Percentiles rank a stretch among this genome's conserved stretches.
Conservation (phyloP, 2,113 vertebrate genomes). For the Caretta caretta region DNA sequence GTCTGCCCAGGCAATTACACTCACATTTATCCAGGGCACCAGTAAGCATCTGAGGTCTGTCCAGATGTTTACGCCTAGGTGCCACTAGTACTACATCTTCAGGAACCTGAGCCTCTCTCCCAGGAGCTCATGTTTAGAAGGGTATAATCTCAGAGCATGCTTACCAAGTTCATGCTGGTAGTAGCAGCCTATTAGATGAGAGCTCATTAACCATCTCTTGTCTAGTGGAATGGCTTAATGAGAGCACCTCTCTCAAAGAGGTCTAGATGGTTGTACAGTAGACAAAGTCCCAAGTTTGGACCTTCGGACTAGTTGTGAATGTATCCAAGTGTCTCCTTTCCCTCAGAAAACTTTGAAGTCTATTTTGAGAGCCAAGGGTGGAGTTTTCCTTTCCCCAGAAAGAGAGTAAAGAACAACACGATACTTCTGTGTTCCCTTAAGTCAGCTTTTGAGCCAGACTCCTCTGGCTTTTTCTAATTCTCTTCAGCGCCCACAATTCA, state of each 20-base stretch:
- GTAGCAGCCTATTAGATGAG: background rate
- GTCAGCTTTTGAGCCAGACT: rapidly evolving
- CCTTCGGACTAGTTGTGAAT: background rate
- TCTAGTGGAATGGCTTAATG: background rate
- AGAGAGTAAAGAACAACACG: background rate
- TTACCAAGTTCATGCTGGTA: background rate
- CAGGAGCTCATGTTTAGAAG: background rate
- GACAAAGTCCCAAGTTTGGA: background rate
- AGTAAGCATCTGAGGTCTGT: background rate
- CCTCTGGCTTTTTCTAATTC: background rate
- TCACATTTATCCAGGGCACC: background rate
- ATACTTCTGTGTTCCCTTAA: background rate
- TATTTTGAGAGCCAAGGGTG: background rate
- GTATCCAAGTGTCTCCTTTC: background rate
- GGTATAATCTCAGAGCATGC: background rate
- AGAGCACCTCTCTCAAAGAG: background rate
- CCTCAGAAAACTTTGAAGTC: background rate
- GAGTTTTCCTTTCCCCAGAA: background rate
- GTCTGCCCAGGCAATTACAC: background rate
- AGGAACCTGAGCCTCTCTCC: background rate
- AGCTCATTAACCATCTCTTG: background rate
- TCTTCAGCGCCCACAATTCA: background rate
- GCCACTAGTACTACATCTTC: background rate
- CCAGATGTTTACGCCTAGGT: background rate
- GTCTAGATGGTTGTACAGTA: background rate